Base-by-base conservation (phyloP, 2,797 vertebrate genomes). In the Glyptemys insculpta region DNA sequence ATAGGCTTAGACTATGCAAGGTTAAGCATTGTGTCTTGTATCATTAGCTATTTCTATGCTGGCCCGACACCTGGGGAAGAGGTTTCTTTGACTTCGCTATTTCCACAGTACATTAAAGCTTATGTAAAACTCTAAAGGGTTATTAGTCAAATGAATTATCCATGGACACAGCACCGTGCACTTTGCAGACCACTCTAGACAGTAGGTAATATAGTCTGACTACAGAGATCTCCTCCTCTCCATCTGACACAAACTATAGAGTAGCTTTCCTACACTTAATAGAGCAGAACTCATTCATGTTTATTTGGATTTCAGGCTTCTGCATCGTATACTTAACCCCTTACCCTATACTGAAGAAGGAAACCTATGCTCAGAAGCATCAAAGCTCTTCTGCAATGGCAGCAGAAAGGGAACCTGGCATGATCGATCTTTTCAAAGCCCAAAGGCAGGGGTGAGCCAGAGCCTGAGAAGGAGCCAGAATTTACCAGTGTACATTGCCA, bases 31-130 rank as follows among this genome's bases (percentile, higher is more conserved):
- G 53, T 25, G 8, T 59, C 74, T 23, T 34, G 8, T 6, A 2
- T 37, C 1, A 0, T 34, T 79, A 82, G 29, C 65, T 49, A 12
- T 25, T 84, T 44, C 57, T 86, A 0, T 1, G 6, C 12, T 54
- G 53, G n/a, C 8, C 18, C 5, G 10, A 37, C 21, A 25, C 50
- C 34, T 6, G 21, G 2, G n/a, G 19, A 59, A 34, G 49, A 21
- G 3, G 34, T 59, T 88, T 65, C 23, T 68, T 68, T n/a, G 37
- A 79, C n/a, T 88, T 88, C 47, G 23, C 27, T 34, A 25, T 56
- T 86, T 44, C 34, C 34, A 27, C 34, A 6, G 21, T 74, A 41
- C 57, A 65, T 57, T 65, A 27, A 65, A 82, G 6, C 1, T 81
- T 34, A 41, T 4, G 34, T 86, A 90, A 82, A 41, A 25, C 44